A percentile compares a stretch with the other conserved stretches of the same genome.
Evolutionary conservation across 2,113 vertebrate genomes (phyloP).

Genomic region (Hemichromis elongatus): DNA sequence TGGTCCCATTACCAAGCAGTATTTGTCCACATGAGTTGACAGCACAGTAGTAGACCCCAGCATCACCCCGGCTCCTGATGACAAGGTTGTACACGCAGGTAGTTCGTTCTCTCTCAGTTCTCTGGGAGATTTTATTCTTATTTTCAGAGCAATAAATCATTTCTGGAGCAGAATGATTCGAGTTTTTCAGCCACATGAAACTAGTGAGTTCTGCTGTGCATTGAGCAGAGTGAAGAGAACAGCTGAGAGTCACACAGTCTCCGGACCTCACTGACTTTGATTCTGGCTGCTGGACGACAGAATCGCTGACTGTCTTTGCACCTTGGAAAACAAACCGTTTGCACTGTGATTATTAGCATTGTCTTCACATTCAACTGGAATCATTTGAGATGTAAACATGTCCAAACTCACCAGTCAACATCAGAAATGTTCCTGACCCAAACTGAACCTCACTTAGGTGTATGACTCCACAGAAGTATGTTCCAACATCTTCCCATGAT

Average conservation of each 20-base stretch:
- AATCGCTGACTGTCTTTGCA: background rate
- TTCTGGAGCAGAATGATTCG: background rate
- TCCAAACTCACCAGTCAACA: background rate
- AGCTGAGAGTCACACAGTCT: slow-evolving; percentile 31
- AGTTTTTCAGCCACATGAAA: slow-evolving; percentile 33
- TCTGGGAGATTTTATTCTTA: background rate
- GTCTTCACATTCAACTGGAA: rapidly evolving
- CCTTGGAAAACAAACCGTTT: background rate
- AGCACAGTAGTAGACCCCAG: background rate
- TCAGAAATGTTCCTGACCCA: background rate
- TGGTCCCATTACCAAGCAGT: background rate
- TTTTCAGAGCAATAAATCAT: background rate
- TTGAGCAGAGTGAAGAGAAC: background rate
- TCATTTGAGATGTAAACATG: rapidly evolving
- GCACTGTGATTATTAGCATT: rapidly evolving
- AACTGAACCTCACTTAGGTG: background rate
- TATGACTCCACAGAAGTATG: slow-evolving; percentile 34
- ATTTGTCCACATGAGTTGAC: background rate
- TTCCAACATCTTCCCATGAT: background rate
- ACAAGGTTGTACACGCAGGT: background rate
- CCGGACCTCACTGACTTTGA: background rate
- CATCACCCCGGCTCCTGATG: background rate
- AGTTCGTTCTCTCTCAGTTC: background rate
- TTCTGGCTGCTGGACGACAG: background rate
- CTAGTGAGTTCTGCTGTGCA: slow-evolving; percentile 13